These are phyloP conservation scores for Tiaroga cobitis DNA, from an alignment of 2,797 vertebrate genomes.

Conservation along the genomic window DNA sequence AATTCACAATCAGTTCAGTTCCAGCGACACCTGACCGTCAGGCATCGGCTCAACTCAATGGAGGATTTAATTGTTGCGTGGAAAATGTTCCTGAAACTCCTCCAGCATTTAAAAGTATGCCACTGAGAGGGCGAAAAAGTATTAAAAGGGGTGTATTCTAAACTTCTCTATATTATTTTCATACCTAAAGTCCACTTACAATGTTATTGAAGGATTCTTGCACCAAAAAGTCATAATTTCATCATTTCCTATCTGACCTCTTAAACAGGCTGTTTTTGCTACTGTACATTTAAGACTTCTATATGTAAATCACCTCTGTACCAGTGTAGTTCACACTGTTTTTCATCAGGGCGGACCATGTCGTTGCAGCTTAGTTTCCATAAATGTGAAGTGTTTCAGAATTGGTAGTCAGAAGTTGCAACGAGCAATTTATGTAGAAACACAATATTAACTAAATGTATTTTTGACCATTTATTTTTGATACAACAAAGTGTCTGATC, in stretches of 20 bases:
- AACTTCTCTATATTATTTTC: neutral
- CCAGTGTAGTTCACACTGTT: neutral
- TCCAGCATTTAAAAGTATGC: neutral
- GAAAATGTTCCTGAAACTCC: slow-evolving; percentile 46
- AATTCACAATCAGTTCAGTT: slow-evolving; percentile 29
- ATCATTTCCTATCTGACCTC: neutral
- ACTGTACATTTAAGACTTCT: neutral
- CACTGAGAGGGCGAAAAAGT: neutral
- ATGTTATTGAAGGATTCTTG: slow-evolving; percentile 1
- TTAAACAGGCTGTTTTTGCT: neutral
- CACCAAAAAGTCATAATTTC: neutral
- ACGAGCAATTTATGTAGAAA: neutral
- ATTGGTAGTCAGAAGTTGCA: neutral
- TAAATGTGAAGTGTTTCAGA: neutral
- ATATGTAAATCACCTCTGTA: neutral
- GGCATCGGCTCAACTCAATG: slow-evolving; percentile 30
- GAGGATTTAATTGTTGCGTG: slow-evolving; percentile 37
- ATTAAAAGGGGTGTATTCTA: neutral
- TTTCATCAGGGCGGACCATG: too few relatives aligned
- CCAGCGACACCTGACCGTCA: slow-evolving; percentile 43
- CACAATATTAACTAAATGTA: neutral
- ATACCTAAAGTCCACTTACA: slow-evolving; percentile 31
- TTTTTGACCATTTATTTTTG: neutral
- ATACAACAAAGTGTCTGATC: too few relatives aligned
- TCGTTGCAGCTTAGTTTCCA: neutral